Conservation (phyloP, 2,888 invertebrate genomes). For the Eupithecia inturbata region DNA sequence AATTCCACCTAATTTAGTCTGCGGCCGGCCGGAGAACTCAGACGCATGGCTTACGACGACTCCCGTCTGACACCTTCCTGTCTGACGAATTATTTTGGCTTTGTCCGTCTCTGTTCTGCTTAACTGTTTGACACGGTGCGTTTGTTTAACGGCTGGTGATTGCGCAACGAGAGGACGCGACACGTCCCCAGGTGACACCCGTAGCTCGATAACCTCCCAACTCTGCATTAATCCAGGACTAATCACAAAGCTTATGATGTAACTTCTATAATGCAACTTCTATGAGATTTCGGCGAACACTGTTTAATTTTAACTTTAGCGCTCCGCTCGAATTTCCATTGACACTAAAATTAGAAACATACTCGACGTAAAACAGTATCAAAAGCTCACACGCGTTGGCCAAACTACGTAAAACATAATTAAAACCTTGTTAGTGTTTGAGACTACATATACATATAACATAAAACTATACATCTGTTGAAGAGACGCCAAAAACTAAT, state of each 20-base stretch:
- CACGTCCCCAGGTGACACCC: constrained; percentile 13
- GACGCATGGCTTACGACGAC: constrained; percentile 55
- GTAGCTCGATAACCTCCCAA: constrained; percentile 17
- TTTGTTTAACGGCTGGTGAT: constrained; percentile 41
- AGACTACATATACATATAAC: constrained; percentile 59
- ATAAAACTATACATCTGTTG: constrained; percentile 61
- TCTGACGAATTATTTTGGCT: constrained; percentile 64
- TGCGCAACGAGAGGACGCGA: constrained; percentile 15
- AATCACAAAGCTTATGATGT: constrained; percentile 7
- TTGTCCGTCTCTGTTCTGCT: constrained; percentile 54
- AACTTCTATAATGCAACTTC: constrained; percentile 21
- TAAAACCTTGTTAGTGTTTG: constrained; percentile 72
- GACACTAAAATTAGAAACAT: constrained; percentile 55
- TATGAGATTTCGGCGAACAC: constrained; percentile 16
- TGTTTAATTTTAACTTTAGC: constrained; percentile 23
- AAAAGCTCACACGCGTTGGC: constrained; percentile 59
- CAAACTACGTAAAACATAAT: constrained; percentile 67
- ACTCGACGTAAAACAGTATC: constrained; percentile 56
- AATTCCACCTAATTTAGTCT: constrained; percentile 68
- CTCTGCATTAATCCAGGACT: constrained; percentile 14
- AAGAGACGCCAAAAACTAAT: constrained; percentile 74
- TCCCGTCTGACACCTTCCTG: constrained; percentile 56
- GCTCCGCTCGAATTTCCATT: constrained; percentile 32
- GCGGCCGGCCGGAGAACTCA: constrained; percentile 44
- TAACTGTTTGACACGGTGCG: constrained; percentile 49